Percentiles rank a stretch among this genome's conserved stretches.
phyloP scores from a whole-genome alignment of 2,797 vertebrate species.

The Pseudochirops cupreus region DNA sequence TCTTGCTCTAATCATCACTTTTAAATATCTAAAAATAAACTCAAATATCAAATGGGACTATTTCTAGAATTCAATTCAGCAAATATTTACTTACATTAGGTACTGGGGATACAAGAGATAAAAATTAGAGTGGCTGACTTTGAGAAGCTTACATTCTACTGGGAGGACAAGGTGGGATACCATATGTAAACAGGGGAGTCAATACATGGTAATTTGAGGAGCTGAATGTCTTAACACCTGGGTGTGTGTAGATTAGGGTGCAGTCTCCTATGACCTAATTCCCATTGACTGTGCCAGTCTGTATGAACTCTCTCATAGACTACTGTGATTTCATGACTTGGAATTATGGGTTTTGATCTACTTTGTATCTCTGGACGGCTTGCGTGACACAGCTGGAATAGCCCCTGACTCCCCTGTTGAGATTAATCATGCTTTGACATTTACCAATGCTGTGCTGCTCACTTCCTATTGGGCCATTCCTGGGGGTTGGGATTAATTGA shows the following conservation, averaged over 20 bases:
- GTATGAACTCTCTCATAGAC: neutral
- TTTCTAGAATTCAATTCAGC: conserved; percentile 1
- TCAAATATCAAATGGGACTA: conserved; percentile 3
- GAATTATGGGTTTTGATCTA: neutral
- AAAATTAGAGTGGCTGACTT: neutral
- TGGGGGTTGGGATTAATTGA: neutral
- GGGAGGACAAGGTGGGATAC: neutral
- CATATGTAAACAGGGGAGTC: neutral
- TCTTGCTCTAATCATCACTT: neutral
- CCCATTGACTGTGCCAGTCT: neutral
- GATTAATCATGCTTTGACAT: neutral
- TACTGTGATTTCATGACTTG: neutral
- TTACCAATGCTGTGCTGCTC: neutral
- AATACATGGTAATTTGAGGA: neutral
- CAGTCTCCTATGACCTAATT: neutral
- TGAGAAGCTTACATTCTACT: neutral
- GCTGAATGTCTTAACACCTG: neutral
- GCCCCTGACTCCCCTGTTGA: neutral
- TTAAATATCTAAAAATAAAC: conserved; percentile 11
- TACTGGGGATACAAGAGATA: neutral
- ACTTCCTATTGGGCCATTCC: neutral
- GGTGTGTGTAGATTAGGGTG: neutral
- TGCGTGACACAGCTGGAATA: neutral
- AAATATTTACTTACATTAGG: neutral
- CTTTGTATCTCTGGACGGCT: neutral